A percentile compares a stretch with the other conserved stretches of the same genome.
These are phyloP conservation scores for Amphiprion clarkii DNA, from an alignment of 2,797 vertebrate species.

Conservation along the genomic window DNA sequence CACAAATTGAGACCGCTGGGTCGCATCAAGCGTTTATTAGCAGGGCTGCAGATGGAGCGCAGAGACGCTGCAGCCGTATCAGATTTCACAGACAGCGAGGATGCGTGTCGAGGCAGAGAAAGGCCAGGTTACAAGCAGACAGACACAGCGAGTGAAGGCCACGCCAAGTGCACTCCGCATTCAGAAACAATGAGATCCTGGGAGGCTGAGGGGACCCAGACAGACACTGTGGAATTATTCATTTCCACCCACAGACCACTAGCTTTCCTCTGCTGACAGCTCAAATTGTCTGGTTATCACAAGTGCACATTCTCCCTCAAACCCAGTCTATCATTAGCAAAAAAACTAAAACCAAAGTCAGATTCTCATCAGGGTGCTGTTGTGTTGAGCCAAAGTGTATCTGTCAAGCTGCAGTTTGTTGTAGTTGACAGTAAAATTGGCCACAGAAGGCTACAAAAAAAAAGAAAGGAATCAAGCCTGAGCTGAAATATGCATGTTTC, in stretches of 20 bases:
- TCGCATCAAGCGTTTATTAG: constrained; percentile 81
- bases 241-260: constrained; percentile 69
- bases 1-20: constrained; percentile 77
- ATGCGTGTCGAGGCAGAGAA: constrained; percentile 46
- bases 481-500: constrained; percentile 17
- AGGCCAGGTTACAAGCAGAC: constrained; percentile 70
- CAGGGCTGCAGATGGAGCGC: constrained; percentile 60
- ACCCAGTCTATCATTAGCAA: constrained; percentile 24
- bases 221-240: constrained; percentile 76
- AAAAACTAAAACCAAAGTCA: constrained; percentile 47
- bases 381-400: constrained; percentile 46
- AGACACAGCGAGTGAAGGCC: constrained; percentile 52
- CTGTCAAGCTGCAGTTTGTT: constrained; percentile 34
- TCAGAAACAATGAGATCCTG: constrained; percentile 69
- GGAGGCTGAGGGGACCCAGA: constrained; percentile 70
- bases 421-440: constrained; percentile 48
- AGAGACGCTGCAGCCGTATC: constrained; percentile 56
- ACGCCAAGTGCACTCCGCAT: constrained; percentile 60
- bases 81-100: constrained; percentile 72
- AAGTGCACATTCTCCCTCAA: constrained; percentile 30
- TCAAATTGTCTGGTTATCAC: constrained; percentile 51
- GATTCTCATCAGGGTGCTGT: constrained; percentile 51
- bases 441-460: constrained; percentile 22
- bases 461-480: background rate
- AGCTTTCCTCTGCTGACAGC: constrained; percentile 41